Base-by-base conservation (phyloP, 2,797 vertebrate genomes). In the Bovichtus diacanthus region DNA sequence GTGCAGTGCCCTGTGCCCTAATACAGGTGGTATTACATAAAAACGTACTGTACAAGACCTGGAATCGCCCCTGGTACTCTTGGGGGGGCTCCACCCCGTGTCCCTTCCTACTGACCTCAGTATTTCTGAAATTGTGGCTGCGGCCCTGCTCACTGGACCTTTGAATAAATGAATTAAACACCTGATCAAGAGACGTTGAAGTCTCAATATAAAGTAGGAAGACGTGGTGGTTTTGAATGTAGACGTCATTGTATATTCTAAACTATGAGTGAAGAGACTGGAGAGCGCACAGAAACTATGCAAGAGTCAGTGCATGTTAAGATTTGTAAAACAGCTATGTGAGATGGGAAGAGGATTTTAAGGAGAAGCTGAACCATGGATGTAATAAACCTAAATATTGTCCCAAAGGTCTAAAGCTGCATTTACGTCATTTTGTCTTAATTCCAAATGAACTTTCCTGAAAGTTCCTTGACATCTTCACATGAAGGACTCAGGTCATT, bases 81-180 rank as follows among this genome's bases (percentile, higher is more conserved):
- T 34, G 6, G 31, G 31, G 31, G 31, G 31, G 6, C 34, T 34
- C 34, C 6, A 34, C 31, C 31, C 31, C 31, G 34, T 9, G 31
- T 31, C 34, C 34, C 19, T 38, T 25, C 47, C 13, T 66, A 31
- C 13, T 34, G 9, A 36, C 25, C 7, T 73, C 31, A 31, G 41
- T 72, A 8, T 69, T 21, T 60, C 25, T 69, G 21, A 64, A 47
- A 53, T 10, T 62, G 50, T 62, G 23, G 50, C 31, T 46, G 6
- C 1, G 5, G 36, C 39, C n/a, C 46, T 59, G 56, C 6, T 59
- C 34, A 36, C n/a, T 41, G 8, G 21, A 56, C 41, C 56, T 34
- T 36, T 31, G 34, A 70, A 43, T 31, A 51, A 59, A 29, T 50
- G 4, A 16, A 76, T 25, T 5, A 49, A 64, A 21, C 41, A 55